Percentiles rank a stretch among this genome's conserved stretches.
Evolutionary conservation across 1,140 invertebrate genomes (phyloP).

Genomic region (Hestina assimilis): DNA sequence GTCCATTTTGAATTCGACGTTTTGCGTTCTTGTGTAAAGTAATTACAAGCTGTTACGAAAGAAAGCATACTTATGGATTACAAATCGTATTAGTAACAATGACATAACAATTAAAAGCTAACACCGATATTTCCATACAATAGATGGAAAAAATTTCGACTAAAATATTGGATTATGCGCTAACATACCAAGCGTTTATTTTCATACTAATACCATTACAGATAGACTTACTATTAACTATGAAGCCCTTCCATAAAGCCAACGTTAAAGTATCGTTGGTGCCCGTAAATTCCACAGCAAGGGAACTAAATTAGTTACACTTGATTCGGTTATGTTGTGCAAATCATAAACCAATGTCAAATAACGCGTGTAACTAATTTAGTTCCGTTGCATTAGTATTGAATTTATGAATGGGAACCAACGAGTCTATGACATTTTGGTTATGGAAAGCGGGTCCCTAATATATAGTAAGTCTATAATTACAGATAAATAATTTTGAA

Average conservation of each 20-base stretch:
- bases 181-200: slow-evolving; percentile 24
- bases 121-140: slow-evolving; percentile 38
- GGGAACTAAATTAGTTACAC: too few species aligned
- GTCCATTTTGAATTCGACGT: slow-evolving; percentile 36
- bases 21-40: slow-evolving; percentile 56
- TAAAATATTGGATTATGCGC: slow-evolving; percentile 29
- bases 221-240: neutral
- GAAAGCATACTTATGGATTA: slow-evolving; percentile 42
- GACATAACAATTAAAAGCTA: slow-evolving; percentile 49
- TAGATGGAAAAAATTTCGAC: slow-evolving; percentile 27
- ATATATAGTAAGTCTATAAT: too few species aligned
- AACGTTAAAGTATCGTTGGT: too few species aligned
- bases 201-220: neutral
- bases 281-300: too few species aligned
- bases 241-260: too few species aligned
- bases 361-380: too few species aligned
- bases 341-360: too few species aligned
- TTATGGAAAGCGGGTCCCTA: too few species aligned
- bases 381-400: too few species aligned
- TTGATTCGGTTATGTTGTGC: too few species aligned
- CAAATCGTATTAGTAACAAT: slow-evolving; percentile 44
- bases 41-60: slow-evolving; percentile 56
- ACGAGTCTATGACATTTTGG: too few species aligned
- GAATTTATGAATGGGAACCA: too few species aligned
- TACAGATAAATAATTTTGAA: neutral